A percentile compares a stretch with the other conserved stretches of the same genome.
phyloP scores from a whole-genome alignment of 2,888 invertebrate genomes.

The Mimumesa dahlbomi region DNA sequence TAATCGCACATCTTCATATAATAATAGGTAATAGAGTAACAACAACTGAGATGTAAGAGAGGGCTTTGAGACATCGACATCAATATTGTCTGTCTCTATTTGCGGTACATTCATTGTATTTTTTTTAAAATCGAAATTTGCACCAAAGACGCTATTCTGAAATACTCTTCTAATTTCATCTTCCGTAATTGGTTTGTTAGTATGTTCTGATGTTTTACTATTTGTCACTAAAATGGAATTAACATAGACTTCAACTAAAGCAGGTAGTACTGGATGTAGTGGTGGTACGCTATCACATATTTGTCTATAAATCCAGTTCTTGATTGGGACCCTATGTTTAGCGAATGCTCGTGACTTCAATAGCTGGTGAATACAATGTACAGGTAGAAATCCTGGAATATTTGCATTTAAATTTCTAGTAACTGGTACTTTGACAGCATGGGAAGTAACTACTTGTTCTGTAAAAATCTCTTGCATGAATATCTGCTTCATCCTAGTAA shows the following conservation, averaged over 20 bases:
- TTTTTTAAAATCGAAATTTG: slow-evolving; percentile 85
- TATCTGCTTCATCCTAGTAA: slow-evolving; percentile 93
- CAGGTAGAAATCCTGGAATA: slow-evolving; percentile 94
- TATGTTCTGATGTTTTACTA: slow-evolving; percentile 87
- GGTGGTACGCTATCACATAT: slow-evolving; percentile 94
- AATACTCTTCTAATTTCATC: slow-evolving; percentile 93
- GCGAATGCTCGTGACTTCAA: slow-evolving; percentile 96
- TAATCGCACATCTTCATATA: slow-evolving; percentile 95
- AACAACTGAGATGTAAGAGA: slow-evolving; percentile 93
- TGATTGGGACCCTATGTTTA: slow-evolving; percentile 97
- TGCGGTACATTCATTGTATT: slow-evolving; percentile 82
- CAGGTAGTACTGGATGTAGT: slow-evolving; percentile 95
- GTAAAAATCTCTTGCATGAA: slow-evolving; percentile 98
- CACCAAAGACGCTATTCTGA: slow-evolving; percentile 88
- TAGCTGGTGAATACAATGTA: slow-evolving; percentile 97
- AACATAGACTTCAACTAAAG: slow-evolving; percentile 96
- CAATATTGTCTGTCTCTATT: slow-evolving; percentile 82
- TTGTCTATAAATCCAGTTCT: slow-evolving; percentile 97
- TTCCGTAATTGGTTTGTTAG: slow-evolving; percentile 95
- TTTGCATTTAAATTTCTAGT: slow-evolving; percentile 93
- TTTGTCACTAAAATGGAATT: slow-evolving; percentile 91
- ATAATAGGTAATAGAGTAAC: slow-evolving; percentile 93
- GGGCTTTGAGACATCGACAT: slow-evolving; percentile 83
- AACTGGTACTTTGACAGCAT: slow-evolving; percentile 97
- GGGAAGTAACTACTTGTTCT: slow-evolving; percentile 97